Percentiles rank a stretch among this genome's conserved stretches.
These are phyloP conservation scores for Acrobeloides nanus DNA, from an alignment of 2,888 invertebrate genomes.

Conservation along the genomic window DNA sequence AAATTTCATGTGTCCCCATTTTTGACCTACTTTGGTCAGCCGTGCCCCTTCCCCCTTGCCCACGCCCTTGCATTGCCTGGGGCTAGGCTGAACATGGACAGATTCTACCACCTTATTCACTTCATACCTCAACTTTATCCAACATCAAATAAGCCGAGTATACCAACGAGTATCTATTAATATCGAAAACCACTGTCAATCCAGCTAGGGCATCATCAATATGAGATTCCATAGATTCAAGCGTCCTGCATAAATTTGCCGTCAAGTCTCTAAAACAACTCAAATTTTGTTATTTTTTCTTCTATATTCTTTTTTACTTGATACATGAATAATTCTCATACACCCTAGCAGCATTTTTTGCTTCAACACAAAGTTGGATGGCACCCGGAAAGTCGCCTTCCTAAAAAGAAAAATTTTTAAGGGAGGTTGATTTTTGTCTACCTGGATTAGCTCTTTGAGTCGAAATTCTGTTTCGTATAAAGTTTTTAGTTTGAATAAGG, in stretches of 20 bases:
- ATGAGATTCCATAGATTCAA: conserved; percentile 22
- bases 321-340: conserved; percentile 1
- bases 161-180: conserved; percentile 70
- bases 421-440: conserved; percentile 9
- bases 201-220: conserved; percentile 31
- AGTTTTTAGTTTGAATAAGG: conserved; percentile 72
- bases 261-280: conserved; percentile 15
- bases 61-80: too few species aligned
- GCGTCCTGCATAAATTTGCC: conserved; percentile 2
- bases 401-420: conserved; percentile 12
- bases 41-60: too few species aligned
- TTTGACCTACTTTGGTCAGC: too few species aligned
- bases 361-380: conserved; percentile 36
- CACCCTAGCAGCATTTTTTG: conserved; percentile 25
- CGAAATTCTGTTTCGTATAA: conserved; percentile 55
- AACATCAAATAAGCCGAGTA: conserved; percentile 79
- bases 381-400: conserved; percentile 41
- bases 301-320: conserved; percentile 3
- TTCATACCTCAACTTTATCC: conserved; percentile 69
- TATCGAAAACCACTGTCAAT: conserved; percentile 63
- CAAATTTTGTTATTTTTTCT: conserved; percentile 13
- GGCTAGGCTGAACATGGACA: too few species aligned
- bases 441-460: conserved; percentile 36
- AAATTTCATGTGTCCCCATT: too few species aligned
- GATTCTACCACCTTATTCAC: background rate